Base-by-base conservation (phyloP, 2,888 invertebrate species). In the Dryocosmus kuriphilus region DNA sequence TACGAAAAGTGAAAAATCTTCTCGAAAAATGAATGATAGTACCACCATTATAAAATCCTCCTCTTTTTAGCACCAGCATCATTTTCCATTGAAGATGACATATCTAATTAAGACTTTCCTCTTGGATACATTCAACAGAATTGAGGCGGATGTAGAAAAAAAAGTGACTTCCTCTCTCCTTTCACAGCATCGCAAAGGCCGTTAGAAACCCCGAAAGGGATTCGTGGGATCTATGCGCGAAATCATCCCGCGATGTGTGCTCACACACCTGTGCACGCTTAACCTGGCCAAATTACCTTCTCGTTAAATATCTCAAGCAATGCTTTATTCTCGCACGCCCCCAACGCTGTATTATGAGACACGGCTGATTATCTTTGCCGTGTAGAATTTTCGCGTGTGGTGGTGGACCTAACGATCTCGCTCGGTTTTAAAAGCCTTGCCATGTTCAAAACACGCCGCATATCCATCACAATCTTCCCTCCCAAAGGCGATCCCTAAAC, bases 261-360 rank as follows among this genome's bases (percentile, higher is more conserved):
- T 63, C 67, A 77, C 77, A 79, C 84, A 84, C 83, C 79, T 82
- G 82, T 80, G 78, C 79, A 57, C 77, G 71, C 65, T 77, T 76
- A 82, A 79, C 80, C 80, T 73, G 76, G 76, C 85, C 87, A 88
- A 89, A 89, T 89, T 89, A 89, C 85, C 84, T 86, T 85, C 85
- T 85, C 85, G 89, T 89, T 89, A 89, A 88, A 89, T 88, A 88
- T 89, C 88, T 87, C 86, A 84, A 85, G 87, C 85, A 87, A 88
- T 88, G 87, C 84, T 85, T 88, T 88, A 89, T 86, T 85, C 86
- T 87, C 87, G 82, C 89, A 87, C 89, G 87, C 88, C 89, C 88
- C 86, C 89, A 86, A 86, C 86, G 78, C 76, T 83, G 81, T 84
- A 87, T 87, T 87, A 88, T 81, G 86, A 84, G 86, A 80, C 85